Base-by-base conservation (phyloP, 2,888 invertebrate species). In the Cinara cedri region DNA sequence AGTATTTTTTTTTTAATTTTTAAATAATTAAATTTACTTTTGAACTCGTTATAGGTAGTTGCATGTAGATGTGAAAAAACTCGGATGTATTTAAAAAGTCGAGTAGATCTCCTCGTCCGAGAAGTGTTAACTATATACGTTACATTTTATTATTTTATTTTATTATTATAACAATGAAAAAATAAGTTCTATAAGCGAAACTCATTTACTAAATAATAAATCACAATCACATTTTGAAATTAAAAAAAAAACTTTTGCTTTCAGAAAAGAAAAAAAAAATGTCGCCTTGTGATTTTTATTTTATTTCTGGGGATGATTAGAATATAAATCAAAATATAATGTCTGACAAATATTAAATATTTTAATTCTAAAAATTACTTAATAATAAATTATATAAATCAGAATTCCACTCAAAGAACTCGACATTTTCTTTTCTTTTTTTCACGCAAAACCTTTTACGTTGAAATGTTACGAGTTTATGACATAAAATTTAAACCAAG, bases 161-260 rank as follows among this genome's bases (percentile, higher is more conserved):
- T n/a, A n/a, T n/a, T n/a, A n/a, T n/a, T n/a, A n/a, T n/a, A 34
- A 34, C 3, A 34, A 34, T 34, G 34, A 34, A 34, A 4, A 34
- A 34, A 3, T 34, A 26, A 68, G 26, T 63, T 63, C 19, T 68
- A n/a, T n/a, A 51, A 68, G 4, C 34, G 51, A 34, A 19, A 26
- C 26, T 68, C n/a, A 11, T n/a, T 51, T 51, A 34, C 13, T 16
- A 21, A 34, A 68, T 6, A 68, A 68, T 68, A 68, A 68, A 34
- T 34, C 46, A 68, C 13, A 68, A 34, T 54, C 51, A 51, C 19
- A 19, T 51, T 54, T 68, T 68, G 19, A 8, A 34, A 19, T 54
- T 24, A 68, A 54, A 68, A 68, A 68, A 68, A 54, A 68, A 68
- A 68, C 51, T 51, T 54, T 51, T 34, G 16, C 13, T 68, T 34